Conservation (phyloP, 2,888 invertebrate genomes). For the Lycocerus yunnanus region DNA sequence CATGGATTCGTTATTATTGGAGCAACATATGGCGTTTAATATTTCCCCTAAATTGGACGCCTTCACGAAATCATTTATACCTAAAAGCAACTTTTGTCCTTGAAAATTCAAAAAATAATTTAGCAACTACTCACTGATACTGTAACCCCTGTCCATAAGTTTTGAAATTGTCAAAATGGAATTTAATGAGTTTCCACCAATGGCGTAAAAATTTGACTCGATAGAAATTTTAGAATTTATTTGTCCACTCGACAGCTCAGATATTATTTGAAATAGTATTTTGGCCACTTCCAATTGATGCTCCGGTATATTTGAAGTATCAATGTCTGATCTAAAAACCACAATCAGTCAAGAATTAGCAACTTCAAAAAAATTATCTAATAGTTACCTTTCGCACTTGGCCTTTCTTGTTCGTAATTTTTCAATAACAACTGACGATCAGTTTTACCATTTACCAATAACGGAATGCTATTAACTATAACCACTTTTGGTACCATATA, state of each 20-base stretch:
- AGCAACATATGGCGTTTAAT: slow-evolving; percentile 58
- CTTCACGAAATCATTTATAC: slow-evolving; percentile 78
- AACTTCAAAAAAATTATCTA: no score
- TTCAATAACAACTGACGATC: slow-evolving; percentile 79
- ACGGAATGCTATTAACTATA: slow-evolving; percentile 74
- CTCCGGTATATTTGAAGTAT: slow-evolving; percentile 66
- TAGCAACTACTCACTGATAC: slow-evolving; percentile 63
- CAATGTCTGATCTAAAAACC: slow-evolving; percentile 60
- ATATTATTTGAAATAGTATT: slow-evolving; percentile 75
- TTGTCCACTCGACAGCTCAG: slow-evolving; percentile 70
- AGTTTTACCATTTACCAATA: slow-evolving; percentile 85
- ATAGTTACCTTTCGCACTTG: not conserved
- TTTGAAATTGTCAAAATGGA: slow-evolving; percentile 81
- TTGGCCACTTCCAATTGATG: slow-evolving; percentile 66
- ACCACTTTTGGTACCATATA: slow-evolving; percentile 77
- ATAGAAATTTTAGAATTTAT: slow-evolving; percentile 65
- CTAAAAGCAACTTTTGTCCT: slow-evolving; percentile 47
- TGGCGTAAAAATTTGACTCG: slow-evolving; percentile 77
- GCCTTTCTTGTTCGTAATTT: slow-evolving; percentile 66
- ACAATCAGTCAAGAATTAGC: no score
- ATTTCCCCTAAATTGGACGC: slow-evolving; percentile 73
- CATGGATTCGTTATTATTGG: not conserved
- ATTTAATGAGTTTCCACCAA: slow-evolving; percentile 87
- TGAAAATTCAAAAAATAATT: not conserved
- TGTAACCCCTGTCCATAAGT: slow-evolving; percentile 75